Conservation (phyloP, 2,113 vertebrate genomes). For the Myrmecobius fasciatus region DNA sequence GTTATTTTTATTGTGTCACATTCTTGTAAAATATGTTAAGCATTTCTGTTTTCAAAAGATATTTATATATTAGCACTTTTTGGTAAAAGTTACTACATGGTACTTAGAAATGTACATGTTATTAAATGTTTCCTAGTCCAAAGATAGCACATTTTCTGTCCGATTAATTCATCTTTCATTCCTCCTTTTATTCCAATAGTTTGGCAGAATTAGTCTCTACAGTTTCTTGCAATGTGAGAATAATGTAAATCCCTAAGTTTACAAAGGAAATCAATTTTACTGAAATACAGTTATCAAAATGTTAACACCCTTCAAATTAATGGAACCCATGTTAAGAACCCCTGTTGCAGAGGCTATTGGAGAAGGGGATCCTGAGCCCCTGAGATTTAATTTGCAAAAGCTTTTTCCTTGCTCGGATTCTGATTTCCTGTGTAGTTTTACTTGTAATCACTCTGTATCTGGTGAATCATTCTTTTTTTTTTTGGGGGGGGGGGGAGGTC, state of each 20-base stretch:
- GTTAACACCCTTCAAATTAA: not conserved
- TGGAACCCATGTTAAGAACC: not conserved
- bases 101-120: not conserved
- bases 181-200: not conserved
- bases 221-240: not conserved
- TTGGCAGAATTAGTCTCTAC: not conserved
- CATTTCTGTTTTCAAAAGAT: not conserved
- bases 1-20: not conserved
- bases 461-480: not conserved
- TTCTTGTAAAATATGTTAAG: not conserved
- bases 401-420: not conserved
- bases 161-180: not conserved
- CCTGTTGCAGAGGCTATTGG: not conserved
- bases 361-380: not conserved
- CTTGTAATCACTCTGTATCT: not conserved
- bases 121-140: not conserved
- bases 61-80: not conserved
- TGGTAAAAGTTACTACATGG: not conserved
- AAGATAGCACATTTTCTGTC: not conserved
- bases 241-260: not conserved
- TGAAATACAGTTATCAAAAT: not conserved
- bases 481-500: not conserved
- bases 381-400: not conserved
- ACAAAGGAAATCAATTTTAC: not conserved
- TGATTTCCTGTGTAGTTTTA: not conserved